Evolutionary conservation across 2,888 invertebrate species (phyloP).

Genomic region (Andrena bicolor): DNA sequence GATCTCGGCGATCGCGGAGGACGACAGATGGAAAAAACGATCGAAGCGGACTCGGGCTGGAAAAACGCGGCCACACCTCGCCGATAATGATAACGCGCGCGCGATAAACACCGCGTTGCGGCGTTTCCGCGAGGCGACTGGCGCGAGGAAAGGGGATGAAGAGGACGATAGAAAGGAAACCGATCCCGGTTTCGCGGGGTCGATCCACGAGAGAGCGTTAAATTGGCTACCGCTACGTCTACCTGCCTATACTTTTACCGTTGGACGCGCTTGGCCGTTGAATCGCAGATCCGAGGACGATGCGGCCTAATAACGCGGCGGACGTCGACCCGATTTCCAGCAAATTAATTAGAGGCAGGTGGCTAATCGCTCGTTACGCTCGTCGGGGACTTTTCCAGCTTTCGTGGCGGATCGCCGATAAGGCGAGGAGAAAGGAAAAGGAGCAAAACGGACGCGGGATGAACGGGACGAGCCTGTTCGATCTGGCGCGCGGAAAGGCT

Average conservation of each 20-base stretch:
- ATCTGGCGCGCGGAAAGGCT: constrained; percentile 21
- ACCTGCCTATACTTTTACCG: not conserved
- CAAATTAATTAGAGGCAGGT: constrained; percentile 64
- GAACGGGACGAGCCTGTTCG: constrained; percentile 19
- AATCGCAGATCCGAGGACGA: not conserved
- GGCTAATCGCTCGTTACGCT: constrained; percentile 50
- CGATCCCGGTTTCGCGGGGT: not conserved
- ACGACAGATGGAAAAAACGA: constrained; percentile 32
- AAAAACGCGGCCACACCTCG: constrained; percentile 25
- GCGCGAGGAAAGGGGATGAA: not conserved
- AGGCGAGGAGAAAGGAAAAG: constrained; percentile 36
- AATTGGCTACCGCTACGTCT: constrained; percentile 32
- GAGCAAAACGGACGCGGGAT: constrained; percentile 14
- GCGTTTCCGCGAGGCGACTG: constrained; percentile 9
- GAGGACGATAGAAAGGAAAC: not conserved
- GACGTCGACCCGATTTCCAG: constrained; percentile 15
- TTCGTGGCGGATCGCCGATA: constrained; percentile 52
- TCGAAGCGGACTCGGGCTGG: not conserved
- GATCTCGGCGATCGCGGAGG: constrained; percentile 3
- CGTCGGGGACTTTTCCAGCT: constrained; percentile 34
- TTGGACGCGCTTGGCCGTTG: not conserved
- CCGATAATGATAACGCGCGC: constrained; percentile 52
- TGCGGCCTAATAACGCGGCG: constrained; percentile 34
- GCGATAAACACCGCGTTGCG: constrained; percentile 42
- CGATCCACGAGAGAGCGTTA: constrained; percentile 6